Evolutionary conservation across 37 sponge, comb jelly and placozoan genomes (phyloP).

Genomic region (Oscarella lobularis): DNA sequence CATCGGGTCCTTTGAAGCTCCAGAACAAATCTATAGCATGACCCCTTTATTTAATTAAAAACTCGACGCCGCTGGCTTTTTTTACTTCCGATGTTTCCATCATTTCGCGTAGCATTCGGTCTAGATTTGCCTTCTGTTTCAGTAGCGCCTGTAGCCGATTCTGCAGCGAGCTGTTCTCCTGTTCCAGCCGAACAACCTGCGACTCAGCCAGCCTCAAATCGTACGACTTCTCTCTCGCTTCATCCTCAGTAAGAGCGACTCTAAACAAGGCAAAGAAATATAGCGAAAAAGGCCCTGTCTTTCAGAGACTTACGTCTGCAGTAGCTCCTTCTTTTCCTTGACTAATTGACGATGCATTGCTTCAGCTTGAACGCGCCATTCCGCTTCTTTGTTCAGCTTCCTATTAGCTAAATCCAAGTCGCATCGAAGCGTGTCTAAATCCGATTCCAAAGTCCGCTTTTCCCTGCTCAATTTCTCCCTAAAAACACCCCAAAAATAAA

Average conservation of each 20-base stretch:
- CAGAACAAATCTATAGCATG: no score
- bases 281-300: no score
- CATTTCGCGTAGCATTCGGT: neutral
- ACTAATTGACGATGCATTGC: neutral
- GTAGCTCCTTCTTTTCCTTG: neutral
- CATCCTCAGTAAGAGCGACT: neutral
- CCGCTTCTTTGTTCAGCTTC: neutral
- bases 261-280: no score
- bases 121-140: neutral
- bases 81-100: neutral
- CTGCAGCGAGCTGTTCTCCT: neutral
- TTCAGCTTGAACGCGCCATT: neutral
- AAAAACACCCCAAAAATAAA: no score
- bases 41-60: neutral
- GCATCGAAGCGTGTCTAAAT: neutral
- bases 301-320: neutral
- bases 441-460: neutral
- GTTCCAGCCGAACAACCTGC: neutral
- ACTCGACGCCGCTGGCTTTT: neutral
- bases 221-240: neutral
- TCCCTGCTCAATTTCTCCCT: neutral
- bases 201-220: neutral
- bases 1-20: no score
- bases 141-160: neutral
- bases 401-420: neutral